Conservation (phyloP, 2,113 vertebrate genomes). For the pig (Sus scrofa) region DNA sequence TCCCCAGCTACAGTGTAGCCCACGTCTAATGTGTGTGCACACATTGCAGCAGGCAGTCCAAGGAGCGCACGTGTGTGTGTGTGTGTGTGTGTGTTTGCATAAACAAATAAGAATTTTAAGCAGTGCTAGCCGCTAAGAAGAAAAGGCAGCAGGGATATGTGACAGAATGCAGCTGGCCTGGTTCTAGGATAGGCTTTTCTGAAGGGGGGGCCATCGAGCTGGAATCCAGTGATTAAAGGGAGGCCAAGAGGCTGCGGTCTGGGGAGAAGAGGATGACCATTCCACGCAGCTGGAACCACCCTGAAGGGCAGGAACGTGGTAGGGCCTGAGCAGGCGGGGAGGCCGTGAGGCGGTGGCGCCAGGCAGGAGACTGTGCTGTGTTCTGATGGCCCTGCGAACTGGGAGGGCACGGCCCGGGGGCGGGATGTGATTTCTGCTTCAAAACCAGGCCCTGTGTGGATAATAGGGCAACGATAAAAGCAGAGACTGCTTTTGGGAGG, state of each 20-base stretch:
- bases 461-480: neutral
- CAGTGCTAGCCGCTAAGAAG: neutral
- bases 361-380: neutral
- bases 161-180: too few relatives aligned
- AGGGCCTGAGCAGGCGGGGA: neutral
- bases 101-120: neutral
- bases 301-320: neutral
- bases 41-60: neutral
- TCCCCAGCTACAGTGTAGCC: too few relatives aligned
- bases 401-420: neutral
- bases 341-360: fast-evolving
- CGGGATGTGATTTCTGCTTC: neutral
- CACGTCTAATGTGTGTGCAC: too few relatives aligned
- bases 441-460: neutral
- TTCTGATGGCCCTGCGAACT: neutral
- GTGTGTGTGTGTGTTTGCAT: neutral
- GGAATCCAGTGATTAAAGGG: neutral
- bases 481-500: neutral
- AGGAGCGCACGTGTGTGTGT: too few relatives aligned
- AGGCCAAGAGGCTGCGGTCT: neutral
- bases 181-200: neutral
- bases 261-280: neutral
- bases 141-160: neutral
- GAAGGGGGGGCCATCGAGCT: neutral
- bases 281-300: neutral